These are phyloP conservation scores for Cotesia vestalis DNA, from an alignment of 1,140 invertebrate species.

Conservation along the genomic window DNA sequence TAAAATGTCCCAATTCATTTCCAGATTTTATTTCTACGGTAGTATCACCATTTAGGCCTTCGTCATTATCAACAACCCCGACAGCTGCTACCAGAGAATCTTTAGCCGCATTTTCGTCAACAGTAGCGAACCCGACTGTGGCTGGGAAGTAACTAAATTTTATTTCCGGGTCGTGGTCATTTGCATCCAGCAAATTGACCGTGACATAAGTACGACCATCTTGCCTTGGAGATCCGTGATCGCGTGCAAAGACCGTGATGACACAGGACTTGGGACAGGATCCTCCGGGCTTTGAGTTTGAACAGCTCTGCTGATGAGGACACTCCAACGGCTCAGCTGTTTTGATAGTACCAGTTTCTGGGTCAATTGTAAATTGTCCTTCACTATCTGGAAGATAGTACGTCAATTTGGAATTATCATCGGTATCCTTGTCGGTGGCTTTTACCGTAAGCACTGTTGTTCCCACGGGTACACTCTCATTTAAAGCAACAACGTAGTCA, in stretches of 20 bases:
- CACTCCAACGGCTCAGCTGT: conserved; percentile 83
- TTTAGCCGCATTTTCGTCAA: conserved; percentile 91
- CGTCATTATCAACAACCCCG: conserved; percentile 90
- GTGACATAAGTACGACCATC: conserved; percentile 94
- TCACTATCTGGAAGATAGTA: conserved; percentile 88
- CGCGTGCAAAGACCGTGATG: conserved; percentile 91
- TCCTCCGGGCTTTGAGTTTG: conserved; percentile 60
- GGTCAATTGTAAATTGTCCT: conserved; percentile 87
- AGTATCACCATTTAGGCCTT: conserved; percentile 89
- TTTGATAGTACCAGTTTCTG: conserved; percentile 85
- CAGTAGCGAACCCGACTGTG: conserved; percentile 84
- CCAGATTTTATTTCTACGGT: conserved; percentile 84
- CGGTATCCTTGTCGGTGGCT: conserved; percentile 90
- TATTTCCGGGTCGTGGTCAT: conserved; percentile 94
- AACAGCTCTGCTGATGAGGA: conserved; percentile 77
- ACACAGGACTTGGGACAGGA: conserved; percentile 89
- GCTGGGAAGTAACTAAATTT: conserved; percentile 88
- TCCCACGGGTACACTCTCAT: conserved; percentile 90
- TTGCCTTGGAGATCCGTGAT: conserved; percentile 89
- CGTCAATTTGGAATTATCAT: conserved; percentile 90
- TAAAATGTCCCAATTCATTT: conserved; percentile 91
- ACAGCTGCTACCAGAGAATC: conserved; percentile 92
- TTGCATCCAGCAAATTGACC: conserved; percentile 91
- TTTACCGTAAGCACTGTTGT: conserved; percentile 88
- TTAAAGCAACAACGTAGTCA: conserved; percentile 90